Evolutionary conservation across 1,140 invertebrate genomes (phyloP), one percentile per base, ranked within the genome.

Genomic region (Trichonephila clavata): DNA sequence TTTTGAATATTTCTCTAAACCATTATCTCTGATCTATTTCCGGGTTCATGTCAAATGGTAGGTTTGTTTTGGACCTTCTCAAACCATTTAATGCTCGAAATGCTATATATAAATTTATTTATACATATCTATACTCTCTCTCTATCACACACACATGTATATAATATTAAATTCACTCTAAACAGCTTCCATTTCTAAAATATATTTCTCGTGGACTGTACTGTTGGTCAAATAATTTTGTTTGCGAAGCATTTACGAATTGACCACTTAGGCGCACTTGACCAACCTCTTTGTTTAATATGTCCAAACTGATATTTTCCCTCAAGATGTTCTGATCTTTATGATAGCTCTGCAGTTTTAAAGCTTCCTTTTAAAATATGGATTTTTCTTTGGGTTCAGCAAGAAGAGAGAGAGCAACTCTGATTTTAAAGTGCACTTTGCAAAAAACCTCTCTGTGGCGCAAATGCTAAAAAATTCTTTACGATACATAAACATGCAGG

Each of bases 391-490:
- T 1, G 32, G 27, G 14, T 18, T 24, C 3, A 77, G 71, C 27
- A 32, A 77, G 24, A 71, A 14, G 32, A 21, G 24, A 16, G 14
- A 20, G 71, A 32, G 71, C 27, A 27, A 27, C 8, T 32, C 27
- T 39, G 71, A 77, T 77, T 77, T 77, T 77, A 77, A 77, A 77
- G 71, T 77, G 71, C 71, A 77, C 71, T 77, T 77, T 77, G 6
- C 27, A 27, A 20, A 50, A 24, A 39, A 77, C 71, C 71, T 77
- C 71, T 77, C 71, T 32, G 32, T 13, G 71, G 71, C 71, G 27
- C 24, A 32, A 27, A 77, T 20, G 71, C 71, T 77, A 32, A 77
- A 50, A 77, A 77, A 77, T 77, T 27, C 32, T 77, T 77, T 77
- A 77, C 71, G 71, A 27, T 77, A 20, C 71, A 27, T 77, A 77